phyloP scores from a whole-genome alignment of 2,888 invertebrate species.

The Drosophila tripunctata region DNA sequence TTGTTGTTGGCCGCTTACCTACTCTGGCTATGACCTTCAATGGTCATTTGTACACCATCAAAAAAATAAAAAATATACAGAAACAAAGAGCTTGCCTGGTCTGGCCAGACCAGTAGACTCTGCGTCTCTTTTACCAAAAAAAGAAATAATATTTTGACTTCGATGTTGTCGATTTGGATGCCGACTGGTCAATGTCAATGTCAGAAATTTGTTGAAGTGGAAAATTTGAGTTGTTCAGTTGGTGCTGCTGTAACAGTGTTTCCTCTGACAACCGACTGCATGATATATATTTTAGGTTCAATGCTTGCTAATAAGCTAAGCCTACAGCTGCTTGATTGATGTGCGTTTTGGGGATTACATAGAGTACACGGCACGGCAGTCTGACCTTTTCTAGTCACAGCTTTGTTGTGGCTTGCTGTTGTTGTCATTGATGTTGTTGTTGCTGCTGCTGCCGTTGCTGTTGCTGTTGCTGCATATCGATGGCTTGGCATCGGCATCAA shows the following conservation, averaged over 20 bases:
- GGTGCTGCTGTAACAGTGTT: conserved; percentile 47
- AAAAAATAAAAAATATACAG: too few species aligned
- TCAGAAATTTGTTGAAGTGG: conserved; percentile 76
- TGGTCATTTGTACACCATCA: conserved; percentile 69
- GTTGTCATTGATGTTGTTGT: conserved; percentile 14
- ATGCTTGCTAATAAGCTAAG: conserved; percentile 68
- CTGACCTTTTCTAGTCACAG: conserved; percentile 53
- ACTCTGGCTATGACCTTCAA: conserved; percentile 71
- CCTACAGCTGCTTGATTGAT: conserved; percentile 59
- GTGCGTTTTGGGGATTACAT: conserved; percentile 71
- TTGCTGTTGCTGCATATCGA: conserved; percentile 56
- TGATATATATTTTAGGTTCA: conserved; percentile 54
- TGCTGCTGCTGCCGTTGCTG: conserved; percentile 16
- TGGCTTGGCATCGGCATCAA: conserved; percentile 57
- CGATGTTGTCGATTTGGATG: conserved; percentile 64
- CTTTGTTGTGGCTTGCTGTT: conserved; percentile 19
- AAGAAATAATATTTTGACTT: conserved; percentile 62
- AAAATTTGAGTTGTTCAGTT: conserved; percentile 53
- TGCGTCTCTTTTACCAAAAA: conserved; percentile 58
- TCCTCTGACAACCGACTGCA: conserved; percentile 28
- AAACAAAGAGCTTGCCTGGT: conserved; percentile 54
- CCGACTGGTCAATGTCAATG: conserved; percentile 80
- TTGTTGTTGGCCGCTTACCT: conserved; percentile 53
- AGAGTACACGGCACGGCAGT: conserved; percentile 25
- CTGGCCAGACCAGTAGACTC: conserved; percentile 44